Evolutionary conservation across 1,140 invertebrate genomes (phyloP).

Genomic region (Drosophila paulistorum): DNA sequence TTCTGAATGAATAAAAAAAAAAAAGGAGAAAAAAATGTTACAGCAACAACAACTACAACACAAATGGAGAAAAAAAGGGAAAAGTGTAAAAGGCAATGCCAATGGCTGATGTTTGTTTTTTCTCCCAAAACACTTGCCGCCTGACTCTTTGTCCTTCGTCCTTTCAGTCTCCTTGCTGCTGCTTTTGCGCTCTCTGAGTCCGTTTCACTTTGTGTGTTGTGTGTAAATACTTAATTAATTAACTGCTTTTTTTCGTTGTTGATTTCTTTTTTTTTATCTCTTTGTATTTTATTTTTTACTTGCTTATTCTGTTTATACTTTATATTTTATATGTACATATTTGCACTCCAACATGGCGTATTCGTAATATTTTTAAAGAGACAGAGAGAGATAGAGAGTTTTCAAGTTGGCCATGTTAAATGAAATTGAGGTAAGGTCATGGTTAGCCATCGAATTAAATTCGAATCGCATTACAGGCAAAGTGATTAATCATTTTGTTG

Average conservation of each 20-base stretch:
- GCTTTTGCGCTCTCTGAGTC: neutral
- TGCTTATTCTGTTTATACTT: conserved; percentile 33
- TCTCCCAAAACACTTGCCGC: conserved; percentile 9
- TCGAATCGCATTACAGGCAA: neutral
- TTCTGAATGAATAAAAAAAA: conserved; percentile 60
- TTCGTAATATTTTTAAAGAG: conserved; percentile 35
- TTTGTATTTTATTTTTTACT: conserved; percentile 8
- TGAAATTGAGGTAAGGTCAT: conserved; percentile 2
- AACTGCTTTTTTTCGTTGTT: conserved; percentile 40
- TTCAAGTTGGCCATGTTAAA: conserved; percentile 5
- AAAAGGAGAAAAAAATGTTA: conserved; percentile 19
- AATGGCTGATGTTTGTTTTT: conserved; percentile 51
- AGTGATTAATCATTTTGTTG: neutral
- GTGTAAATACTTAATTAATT: conserved; percentile 77
- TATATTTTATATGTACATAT: conserved; percentile 12
- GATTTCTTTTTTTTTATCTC: neutral
- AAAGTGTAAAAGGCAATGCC: conserved; percentile 73
- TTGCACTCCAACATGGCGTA: conserved; percentile 29
- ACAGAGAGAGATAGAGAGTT: too few species aligned
- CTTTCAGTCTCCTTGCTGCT: neutral
- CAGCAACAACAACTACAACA: conserved; percentile 3
- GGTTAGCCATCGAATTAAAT: neutral
- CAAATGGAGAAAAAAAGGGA: conserved; percentile 41
- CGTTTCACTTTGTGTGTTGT: conserved; percentile 37
- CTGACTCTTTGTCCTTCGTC: conserved; percentile 3